Evolutionary conservation across 2,113 vertebrate species (phyloP), one percentile per base, ranked within the genome.

Genomic region (Rhinogobius similis): DNA sequence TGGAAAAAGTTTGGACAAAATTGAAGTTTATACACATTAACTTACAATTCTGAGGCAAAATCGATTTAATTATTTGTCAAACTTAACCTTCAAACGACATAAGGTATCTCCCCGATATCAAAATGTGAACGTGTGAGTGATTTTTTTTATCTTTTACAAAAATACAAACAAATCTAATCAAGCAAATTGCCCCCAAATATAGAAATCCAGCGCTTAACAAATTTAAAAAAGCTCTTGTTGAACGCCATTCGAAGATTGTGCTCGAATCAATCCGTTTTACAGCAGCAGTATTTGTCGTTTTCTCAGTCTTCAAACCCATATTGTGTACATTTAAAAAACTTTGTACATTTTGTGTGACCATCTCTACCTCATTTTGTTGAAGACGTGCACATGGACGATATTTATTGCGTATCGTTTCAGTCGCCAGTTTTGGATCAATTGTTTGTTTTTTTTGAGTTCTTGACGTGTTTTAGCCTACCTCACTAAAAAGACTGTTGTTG

Each of bases 321-420:
- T 26, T 77, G 65, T 68, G 72, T 78, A 77, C 76, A 67, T 87
- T 87, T 83, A 88, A 23, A 14, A 10, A 85, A n/a, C 87, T 86
- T 86, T 92, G 89, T 93, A 91, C 90, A 86, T 92, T 87, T 93
- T n/a, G 89, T 95, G 92, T 94, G 94, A 95, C 94, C 92, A 91
- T 93, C 96, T 97, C 96, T 97, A 97, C 96, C 96, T 97, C 95
- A 95, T 94, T 82, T 95, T 94, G 83, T 94, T 94, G 91, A 94
- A 94, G 81, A 71, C 92, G 82, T 93, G 94, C n/a, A 14, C n/a
- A n/a, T n/a, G n/a, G n/a, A n/a, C n/a, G n/a, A n/a, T 26, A 61
- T 96, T 94, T 95, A 94, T 95, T 94, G 96, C 94, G 93, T 94
- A 94, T 93, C 89, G 91, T 94, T 93, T 86, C 83, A 82, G 87